Conservation (phyloP, 2,888 invertebrate genomes). For the Rhopalosiphum nymphaeae region DNA sequence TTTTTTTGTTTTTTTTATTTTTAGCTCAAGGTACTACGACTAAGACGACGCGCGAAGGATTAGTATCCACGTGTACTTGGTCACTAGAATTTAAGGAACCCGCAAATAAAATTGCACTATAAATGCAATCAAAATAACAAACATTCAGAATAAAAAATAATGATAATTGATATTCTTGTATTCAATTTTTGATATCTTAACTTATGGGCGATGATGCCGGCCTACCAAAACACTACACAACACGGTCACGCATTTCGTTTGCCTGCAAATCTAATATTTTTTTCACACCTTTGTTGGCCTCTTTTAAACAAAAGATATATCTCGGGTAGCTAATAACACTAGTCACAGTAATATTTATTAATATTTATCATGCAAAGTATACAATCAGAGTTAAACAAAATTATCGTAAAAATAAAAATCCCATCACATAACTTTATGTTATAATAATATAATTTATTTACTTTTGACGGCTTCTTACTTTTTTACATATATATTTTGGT, state of each 20-base stretch:
- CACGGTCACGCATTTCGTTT: slow-evolving; percentile 17
- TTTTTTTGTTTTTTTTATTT: not conserved
- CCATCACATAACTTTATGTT: not conserved
- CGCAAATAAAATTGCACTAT: not conserved
- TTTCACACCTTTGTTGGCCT: not conserved
- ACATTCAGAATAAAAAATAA: not conserved
- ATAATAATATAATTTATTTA: not conserved
- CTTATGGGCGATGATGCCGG: not conserved
- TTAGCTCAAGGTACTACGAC: not conserved
- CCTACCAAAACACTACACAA: slow-evolving; percentile 27
- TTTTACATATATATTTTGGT: not conserved
- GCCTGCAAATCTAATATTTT: slow-evolving; percentile 1
- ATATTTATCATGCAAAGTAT: not conserved
- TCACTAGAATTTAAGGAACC: not conserved
- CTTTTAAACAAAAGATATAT: not conserved
- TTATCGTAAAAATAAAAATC: slow-evolving; percentile 1
- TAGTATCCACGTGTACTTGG: not conserved
- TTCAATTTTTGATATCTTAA: not conserved
- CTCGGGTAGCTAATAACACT: too few relatives aligned
- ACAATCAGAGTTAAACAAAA: not conserved
- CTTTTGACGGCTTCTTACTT: not conserved
- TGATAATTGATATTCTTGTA: not conserved
- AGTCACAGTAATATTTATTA: not conserved
- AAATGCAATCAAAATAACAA: not conserved
- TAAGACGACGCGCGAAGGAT: not conserved